Conservation (phyloP, 2,113 vertebrate genomes). For the Scortum barcoo region DNA sequence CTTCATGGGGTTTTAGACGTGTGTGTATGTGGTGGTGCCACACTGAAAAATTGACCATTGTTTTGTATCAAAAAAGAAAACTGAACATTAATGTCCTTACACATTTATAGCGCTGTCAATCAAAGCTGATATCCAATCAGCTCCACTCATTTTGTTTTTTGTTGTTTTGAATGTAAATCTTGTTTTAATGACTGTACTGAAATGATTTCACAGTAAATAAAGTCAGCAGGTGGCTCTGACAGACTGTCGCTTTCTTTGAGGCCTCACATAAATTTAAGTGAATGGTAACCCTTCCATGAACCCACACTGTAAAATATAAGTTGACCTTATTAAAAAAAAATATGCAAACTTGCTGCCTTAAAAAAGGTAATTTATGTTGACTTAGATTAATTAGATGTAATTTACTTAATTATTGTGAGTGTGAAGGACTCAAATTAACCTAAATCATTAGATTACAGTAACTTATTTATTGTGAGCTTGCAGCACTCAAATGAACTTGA, state of each 20-base stretch:
- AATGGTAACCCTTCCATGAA: too few relatives aligned
- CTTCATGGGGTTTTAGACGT: conserved; percentile 38
- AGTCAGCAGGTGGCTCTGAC: conserved; percentile 8
- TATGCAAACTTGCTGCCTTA: too few relatives aligned
- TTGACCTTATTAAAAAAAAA: too few relatives aligned
- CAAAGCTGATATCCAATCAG: conserved; percentile 61
- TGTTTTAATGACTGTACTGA: conserved; percentile 45
- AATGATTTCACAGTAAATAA: conserved; percentile 64
- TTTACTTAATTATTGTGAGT: too few relatives aligned
- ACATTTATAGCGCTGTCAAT: conserved; percentile 62
- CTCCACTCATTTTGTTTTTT: conserved; percentile 34
- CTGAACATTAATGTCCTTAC: conserved; percentile 36
- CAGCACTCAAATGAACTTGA: too few relatives aligned
- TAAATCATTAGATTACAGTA: too few relatives aligned
- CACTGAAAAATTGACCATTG: conserved; percentile 40
- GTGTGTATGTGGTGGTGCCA: conserved; percentile 39
- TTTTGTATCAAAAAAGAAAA: conserved; percentile 59
- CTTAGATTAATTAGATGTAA: too few relatives aligned
- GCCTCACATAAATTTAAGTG: too few relatives aligned
- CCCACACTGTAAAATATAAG: too few relatives aligned
- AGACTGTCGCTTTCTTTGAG: background rate
- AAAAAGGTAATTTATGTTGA: too few relatives aligned
- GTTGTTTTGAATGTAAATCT: conserved; percentile 56
- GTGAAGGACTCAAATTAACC: too few relatives aligned
- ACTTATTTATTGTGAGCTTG: too few relatives aligned